Conservation (phyloP, 1,140 invertebrate species). For the Hirudo medicinalis region DNA sequence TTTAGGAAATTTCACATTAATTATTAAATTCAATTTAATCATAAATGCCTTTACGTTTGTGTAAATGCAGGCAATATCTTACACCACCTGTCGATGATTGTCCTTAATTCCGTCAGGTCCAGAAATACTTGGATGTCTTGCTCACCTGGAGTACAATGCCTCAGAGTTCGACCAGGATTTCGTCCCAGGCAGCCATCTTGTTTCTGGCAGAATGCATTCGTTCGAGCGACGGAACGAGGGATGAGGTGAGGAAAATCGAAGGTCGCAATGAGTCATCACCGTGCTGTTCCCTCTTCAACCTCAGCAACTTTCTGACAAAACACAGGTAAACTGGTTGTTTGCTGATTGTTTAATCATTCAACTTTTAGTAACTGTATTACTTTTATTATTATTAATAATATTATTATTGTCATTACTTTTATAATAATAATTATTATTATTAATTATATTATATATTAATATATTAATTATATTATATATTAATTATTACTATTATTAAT, state of each 20-base stretch:
- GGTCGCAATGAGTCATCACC: background rate
- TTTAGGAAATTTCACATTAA: too few species aligned
- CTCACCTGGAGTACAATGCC: constrained; percentile 3
- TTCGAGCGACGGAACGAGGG: background rate
- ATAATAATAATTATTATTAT: too few species aligned
- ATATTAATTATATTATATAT: background rate
- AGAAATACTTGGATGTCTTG: background rate
- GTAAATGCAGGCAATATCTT: too few species aligned
- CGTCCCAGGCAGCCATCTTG: background rate
- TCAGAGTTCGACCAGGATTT: background rate
- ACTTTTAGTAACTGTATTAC: too few species aligned
- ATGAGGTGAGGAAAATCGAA: background rate
- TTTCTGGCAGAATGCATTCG: background rate
- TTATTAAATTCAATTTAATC: too few species aligned
- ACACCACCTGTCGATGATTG: too few species aligned
- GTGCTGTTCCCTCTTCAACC: background rate
- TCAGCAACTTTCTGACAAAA: background rate
- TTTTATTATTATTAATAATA: too few species aligned
- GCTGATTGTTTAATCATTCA: too few species aligned
- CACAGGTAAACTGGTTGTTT: background rate
- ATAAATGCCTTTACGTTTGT: too few species aligned
- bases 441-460: too few species aligned
- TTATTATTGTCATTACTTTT: too few species aligned
- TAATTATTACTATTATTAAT: background rate
- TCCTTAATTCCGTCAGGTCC: too few species aligned